These are phyloP conservation scores for Polydrusus pterygomalis DNA, from an alignment of 2,888 invertebrate genomes.

Conservation along the genomic window DNA sequence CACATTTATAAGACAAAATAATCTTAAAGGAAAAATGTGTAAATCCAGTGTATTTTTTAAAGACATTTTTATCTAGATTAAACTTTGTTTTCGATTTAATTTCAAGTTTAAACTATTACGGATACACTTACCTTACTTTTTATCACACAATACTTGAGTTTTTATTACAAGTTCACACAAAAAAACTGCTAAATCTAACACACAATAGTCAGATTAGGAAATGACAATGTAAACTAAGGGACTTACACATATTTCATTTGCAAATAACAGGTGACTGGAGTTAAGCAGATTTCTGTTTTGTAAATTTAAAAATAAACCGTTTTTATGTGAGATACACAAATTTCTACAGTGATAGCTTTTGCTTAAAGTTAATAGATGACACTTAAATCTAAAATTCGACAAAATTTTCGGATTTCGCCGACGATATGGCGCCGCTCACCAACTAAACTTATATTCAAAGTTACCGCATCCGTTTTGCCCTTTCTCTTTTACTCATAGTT, in stretches of 20 bases:
- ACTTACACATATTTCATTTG: conserved; percentile 5
- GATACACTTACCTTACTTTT: not conserved
- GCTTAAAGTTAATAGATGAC: too few species aligned
- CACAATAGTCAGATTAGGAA: not conserved
- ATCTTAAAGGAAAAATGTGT: conserved; percentile 17
- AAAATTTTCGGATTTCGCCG: too few species aligned
- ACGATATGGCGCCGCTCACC: too few species aligned
- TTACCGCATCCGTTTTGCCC: too few species aligned
- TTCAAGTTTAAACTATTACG: not conserved
- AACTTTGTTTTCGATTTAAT: not conserved
- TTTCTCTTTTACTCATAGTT: too few species aligned
- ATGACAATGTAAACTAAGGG: not conserved
- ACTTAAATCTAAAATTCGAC: too few species aligned
- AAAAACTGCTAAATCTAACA: not conserved
- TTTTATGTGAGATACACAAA: too few species aligned
- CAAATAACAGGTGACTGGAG: not conserved
- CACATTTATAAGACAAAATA: conserved; percentile 13
- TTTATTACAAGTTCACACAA: not conserved
- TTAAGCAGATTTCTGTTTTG: too few species aligned
- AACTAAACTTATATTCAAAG: too few species aligned
- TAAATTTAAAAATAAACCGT: too few species aligned
- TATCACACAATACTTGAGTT: not conserved
- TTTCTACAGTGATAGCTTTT: too few species aligned
- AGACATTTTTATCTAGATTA: not conserved
- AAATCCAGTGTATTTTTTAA: conserved; percentile 13